Evolutionary conservation across 2,888 invertebrate genomes (phyloP).

Genomic region (Hyposoter didymator): DNA sequence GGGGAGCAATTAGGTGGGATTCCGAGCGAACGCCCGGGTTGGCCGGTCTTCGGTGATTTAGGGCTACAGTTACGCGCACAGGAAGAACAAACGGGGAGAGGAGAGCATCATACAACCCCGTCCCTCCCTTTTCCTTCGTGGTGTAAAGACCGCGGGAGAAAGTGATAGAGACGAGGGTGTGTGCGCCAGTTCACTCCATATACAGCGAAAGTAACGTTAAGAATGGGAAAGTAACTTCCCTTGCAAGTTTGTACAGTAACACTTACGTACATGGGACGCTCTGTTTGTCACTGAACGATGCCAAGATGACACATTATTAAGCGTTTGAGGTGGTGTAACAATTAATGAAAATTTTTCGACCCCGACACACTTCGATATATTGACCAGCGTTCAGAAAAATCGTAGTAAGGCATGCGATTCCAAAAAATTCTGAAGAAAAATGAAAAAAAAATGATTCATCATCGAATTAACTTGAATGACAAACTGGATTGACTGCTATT

Average conservation of each 20-base stretch:
- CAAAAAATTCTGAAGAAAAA: background rate
- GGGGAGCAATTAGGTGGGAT: slow-evolving; percentile 82
- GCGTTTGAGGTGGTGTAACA: background rate
- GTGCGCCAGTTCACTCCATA: slow-evolving; percentile 40
- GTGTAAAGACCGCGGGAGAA: slow-evolving; percentile 56
- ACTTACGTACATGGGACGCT: slow-evolving; percentile 30
- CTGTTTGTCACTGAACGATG: background rate
- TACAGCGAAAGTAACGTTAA: slow-evolving; percentile 24
- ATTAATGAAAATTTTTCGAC: background rate
- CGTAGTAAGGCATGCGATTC: background rate
- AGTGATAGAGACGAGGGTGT: slow-evolving; percentile 60
- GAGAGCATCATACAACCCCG: slow-evolving; percentile 37
- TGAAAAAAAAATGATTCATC: background rate
- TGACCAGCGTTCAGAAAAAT: background rate
- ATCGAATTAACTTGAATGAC: no score
- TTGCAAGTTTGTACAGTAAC: slow-evolving; percentile 75
- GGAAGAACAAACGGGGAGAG: slow-evolving; percentile 77
- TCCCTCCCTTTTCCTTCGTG: background rate
- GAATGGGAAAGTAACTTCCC: slow-evolving; percentile 79
- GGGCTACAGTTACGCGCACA: slow-evolving; percentile 77
- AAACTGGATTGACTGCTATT: no score
- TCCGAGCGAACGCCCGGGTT: slow-evolving; percentile 75
- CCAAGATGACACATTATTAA: background rate
- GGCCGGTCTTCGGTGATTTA: slow-evolving; percentile 79
- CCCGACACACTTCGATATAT: background rate